Conservation (phyloP, 2,888 invertebrate species). For the Keiferia lycopersicella region DNA sequence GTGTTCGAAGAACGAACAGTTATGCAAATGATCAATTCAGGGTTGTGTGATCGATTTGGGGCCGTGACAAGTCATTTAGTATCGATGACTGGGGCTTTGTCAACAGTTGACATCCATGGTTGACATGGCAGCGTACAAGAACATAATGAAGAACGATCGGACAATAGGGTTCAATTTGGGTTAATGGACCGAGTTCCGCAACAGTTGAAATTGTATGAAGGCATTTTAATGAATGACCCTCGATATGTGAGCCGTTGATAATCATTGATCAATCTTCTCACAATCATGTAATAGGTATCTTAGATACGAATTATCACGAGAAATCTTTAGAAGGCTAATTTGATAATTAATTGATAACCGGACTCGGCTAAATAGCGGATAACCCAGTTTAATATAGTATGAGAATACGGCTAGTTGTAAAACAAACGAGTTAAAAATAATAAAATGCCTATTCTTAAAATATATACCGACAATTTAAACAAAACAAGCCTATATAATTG, state of each 20-base stretch:
- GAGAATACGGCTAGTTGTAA: too few relatives aligned
- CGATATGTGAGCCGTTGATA: neutral
- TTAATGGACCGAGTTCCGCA: constrained; percentile 60
- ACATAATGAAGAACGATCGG: constrained; percentile 56
- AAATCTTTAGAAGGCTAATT: constrained; percentile 39
- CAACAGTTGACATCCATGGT: constrained; percentile 41
- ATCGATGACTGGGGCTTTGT: constrained; percentile 44
- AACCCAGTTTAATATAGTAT: too few relatives aligned
- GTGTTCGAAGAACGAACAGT: neutral
- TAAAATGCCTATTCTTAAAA: too few relatives aligned
- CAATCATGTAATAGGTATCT: neutral
- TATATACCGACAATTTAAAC: too few relatives aligned
- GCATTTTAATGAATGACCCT: constrained; percentile 26
- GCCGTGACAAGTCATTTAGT: constrained; percentile 42
- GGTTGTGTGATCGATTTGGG: constrained; percentile 32
- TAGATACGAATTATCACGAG: neutral
- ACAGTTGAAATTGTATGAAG: constrained; percentile 31
- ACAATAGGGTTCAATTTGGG: constrained; percentile 66
- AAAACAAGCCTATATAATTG: neutral
- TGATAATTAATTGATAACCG: constrained; percentile 36
- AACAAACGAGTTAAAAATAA: too few relatives aligned
- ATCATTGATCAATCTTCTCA: neutral
- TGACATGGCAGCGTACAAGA: constrained; percentile 49
- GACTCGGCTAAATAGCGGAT: constrained; percentile 32
- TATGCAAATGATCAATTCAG: constrained; percentile 37